These are phyloP conservation scores for Meta bourneti DNA, from an alignment of 2,888 invertebrate genomes.

Conservation along the genomic window DNA sequence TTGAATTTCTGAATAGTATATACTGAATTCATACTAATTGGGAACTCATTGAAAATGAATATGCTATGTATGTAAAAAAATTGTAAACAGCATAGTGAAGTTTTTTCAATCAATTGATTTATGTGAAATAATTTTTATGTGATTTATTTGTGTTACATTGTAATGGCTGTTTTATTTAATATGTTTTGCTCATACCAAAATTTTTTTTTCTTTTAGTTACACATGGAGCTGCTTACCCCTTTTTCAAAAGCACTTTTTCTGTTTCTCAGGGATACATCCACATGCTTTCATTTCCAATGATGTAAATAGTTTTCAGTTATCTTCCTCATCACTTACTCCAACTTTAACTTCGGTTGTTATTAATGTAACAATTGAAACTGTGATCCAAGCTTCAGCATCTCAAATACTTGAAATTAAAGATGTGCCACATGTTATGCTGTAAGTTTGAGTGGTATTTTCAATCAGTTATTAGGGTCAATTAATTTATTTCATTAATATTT, in stretches of 20 bases:
- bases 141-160: too few species aligned
- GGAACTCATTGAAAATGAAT: too few species aligned
- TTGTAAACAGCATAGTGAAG: too few species aligned
- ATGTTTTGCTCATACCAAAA: too few species aligned
- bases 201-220: slow-evolving; percentile 38
- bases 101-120: too few species aligned
- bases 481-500: background rate
- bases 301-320: slow-evolving; percentile 5
- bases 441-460: slow-evolving; percentile 26
- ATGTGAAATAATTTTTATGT: too few species aligned
- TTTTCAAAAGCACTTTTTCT: slow-evolving; percentile 46
- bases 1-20: too few species aligned
- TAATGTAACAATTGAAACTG: slow-evolving; percentile 46
- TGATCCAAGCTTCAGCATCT: slow-evolving; percentile 27
- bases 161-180: too few species aligned
- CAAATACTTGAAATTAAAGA: slow-evolving; percentile 62
- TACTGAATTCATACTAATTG: too few species aligned
- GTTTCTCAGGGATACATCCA: slow-evolving; percentile 15
- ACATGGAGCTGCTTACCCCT: slow-evolving; percentile 47
- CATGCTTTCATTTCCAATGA: slow-evolving; percentile 10
- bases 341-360: slow-evolving; percentile 46
- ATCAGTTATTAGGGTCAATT: background rate
- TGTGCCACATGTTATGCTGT: slow-evolving; percentile 45
- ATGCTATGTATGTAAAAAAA: too few species aligned
- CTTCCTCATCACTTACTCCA: slow-evolving; percentile 31